Evolutionary conservation across 2,888 invertebrate genomes (phyloP), one percentile per base, ranked within the genome.

Genomic region (Drosophila falleni): DNA sequence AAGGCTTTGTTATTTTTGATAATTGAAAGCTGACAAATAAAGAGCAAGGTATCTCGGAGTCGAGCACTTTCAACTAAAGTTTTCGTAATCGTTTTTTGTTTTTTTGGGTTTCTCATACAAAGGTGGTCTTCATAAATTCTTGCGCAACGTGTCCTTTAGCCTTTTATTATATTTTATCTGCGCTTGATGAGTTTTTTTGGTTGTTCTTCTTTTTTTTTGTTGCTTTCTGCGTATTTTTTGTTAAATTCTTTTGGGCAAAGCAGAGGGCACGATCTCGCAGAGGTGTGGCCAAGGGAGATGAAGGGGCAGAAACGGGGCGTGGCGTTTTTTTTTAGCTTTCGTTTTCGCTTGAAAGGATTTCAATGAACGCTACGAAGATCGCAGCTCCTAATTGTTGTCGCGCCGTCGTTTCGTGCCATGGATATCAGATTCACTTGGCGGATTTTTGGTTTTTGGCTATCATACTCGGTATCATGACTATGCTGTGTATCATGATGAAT

Each of bases 111-210:
- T 62, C 53, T 50, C 39, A 68, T 74, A 63, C 69, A 66, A 75
- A 89, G 85, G 86, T 86, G 90, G 90, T 87, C 90, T 77, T 66
- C 66, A 78, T 72, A 90, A 90, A 89, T 89, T 88, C 72, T 77
- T 77, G 66, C 61, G 64, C 81, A 89, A 89, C 89, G 89, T 89
- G 84, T 84, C 84, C 84, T 89, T 84, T 84, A 82, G 90, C 71
- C 87, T 77, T 89, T 83, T 87, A 82, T 86, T 88, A 89, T 89
- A 82, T 75, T 82, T 89, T 82, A 64, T 78, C 65, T 67, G 63
- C 41, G 78, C 63, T 15, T 64, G 76, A 81, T 64, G 63, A 67
- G 79, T 77, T 77, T 74, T 70, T 23, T 29, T 26, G 41, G 47
- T 2, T 53, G 59, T 44, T 63, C 33, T 35, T n/a, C 39, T 35